Percentiles rank a stretch among this genome's conserved stretches.
phyloP scores from a whole-genome alignment of 1,140 invertebrate genomes.

The Epicauta chinensis region DNA sequence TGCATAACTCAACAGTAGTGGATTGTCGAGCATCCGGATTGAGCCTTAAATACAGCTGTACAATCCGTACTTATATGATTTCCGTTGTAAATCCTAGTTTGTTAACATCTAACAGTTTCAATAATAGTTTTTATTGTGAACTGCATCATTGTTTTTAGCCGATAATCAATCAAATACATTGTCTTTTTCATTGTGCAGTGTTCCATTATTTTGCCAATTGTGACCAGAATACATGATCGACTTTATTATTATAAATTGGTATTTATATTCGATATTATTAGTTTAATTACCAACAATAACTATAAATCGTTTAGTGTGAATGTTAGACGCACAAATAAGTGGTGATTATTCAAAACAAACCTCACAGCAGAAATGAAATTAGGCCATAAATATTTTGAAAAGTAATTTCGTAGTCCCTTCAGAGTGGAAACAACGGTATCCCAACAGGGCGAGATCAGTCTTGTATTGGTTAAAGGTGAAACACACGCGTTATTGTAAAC shows the following conservation, averaged over 20 bases:
- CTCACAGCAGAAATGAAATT: conserved; percentile 17
- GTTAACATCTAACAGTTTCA: conserved; percentile 10
- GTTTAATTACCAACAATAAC: too few relatives aligned
- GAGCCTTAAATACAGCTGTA: conserved; percentile 13
- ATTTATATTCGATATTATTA: too few relatives aligned
- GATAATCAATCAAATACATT: too few relatives aligned
- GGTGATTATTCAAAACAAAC: conserved; percentile 15
- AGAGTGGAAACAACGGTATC: conserved; percentile 6
- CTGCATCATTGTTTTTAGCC: not conserved
- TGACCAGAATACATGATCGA: too few relatives aligned
- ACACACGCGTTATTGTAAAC: conserved; percentile 6
- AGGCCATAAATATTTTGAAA: conserved; percentile 22
- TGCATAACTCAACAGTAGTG: too few relatives aligned
- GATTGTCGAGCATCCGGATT: too few relatives aligned
- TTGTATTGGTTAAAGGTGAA: conserved; percentile 10
- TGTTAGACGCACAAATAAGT: conserved; percentile 10
- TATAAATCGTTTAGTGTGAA: too few relatives aligned
- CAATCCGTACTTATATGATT: conserved; percentile 13
- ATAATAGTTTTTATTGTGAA: conserved; percentile 7
- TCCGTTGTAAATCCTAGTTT: conserved; percentile 11
- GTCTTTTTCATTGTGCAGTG: too few relatives aligned
- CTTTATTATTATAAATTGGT: too few relatives aligned
- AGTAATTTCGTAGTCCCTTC: conserved; percentile 18
- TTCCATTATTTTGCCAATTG: too few relatives aligned
- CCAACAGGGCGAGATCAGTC: conserved; percentile 14